Conservation (phyloP, 1,140 invertebrate genomes). For the Phenacoccus solenopsis region DNA sequence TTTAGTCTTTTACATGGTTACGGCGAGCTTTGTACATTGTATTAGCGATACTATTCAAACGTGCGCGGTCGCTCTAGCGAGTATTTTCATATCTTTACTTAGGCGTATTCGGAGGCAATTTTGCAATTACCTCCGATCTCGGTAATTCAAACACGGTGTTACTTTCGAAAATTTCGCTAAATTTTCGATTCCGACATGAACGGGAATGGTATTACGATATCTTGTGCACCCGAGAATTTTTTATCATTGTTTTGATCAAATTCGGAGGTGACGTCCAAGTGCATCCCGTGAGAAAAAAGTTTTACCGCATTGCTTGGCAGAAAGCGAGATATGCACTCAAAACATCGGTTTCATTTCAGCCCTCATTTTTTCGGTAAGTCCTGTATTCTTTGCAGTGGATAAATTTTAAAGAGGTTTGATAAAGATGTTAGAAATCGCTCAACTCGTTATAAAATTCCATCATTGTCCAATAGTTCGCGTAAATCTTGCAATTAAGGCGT, state of each 20-base stretch:
- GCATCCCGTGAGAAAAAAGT: constrained; percentile 4
- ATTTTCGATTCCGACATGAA: constrained; percentile 1
- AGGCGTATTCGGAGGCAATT: background rate
- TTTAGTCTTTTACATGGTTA: background rate
- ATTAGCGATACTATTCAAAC: background rate
- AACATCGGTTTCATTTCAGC: constrained; percentile 8
- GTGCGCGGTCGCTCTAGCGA: background rate
- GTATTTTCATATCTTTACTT: background rate
- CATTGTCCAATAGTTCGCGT: too few relatives aligned
- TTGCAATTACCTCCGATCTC: background rate
- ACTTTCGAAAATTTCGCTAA: background rate
- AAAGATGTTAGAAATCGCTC: too few relatives aligned
- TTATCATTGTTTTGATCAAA: background rate
- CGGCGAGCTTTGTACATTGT: background rate
- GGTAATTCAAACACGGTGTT: background rate
- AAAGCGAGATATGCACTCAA: constrained; percentile 8
- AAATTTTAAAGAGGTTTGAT: too few relatives aligned
- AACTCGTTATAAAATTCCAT: too few relatives aligned
- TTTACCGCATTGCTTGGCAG: constrained; percentile 4
- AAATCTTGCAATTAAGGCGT: too few relatives aligned
- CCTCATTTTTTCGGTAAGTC: constrained; percentile 17
- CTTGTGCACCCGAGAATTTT: background rate
- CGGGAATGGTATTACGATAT: background rate
- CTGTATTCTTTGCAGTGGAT: too few relatives aligned
- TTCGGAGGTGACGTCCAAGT: background rate